Percentiles rank a stretch among this genome's conserved stretches.
Evolutionary conservation across 2,113 vertebrate species (phyloP).

Genomic region (Tupaia tana): DNA sequence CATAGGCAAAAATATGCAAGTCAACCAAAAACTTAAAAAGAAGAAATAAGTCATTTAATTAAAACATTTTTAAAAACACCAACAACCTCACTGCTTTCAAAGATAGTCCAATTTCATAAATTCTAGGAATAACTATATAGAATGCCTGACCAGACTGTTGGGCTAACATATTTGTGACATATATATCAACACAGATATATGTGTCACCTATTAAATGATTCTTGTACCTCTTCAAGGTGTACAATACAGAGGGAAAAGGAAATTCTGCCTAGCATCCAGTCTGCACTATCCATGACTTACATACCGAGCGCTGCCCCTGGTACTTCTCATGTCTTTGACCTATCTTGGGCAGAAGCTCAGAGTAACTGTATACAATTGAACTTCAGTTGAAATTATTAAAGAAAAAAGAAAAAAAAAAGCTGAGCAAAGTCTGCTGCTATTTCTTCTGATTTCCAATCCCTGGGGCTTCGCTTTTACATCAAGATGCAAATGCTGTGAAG

Average conservation of each 20-base stretch:
- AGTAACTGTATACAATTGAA: neutral
- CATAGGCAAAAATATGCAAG: neutral
- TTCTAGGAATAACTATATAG: neutral
- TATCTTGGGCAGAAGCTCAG: neutral
- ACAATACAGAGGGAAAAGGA: neutral
- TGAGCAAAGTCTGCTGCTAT: neutral
- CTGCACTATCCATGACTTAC: neutral
- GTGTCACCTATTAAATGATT: neutral
- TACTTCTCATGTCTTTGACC: neutral
- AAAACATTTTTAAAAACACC: neutral
- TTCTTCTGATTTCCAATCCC: neutral
- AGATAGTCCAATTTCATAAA: constrained; percentile 14
- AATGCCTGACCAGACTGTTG: neutral
- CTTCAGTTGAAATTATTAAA: neutral
- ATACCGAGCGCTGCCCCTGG: neutral
- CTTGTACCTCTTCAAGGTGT: neutral
- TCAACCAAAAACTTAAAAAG: neutral
- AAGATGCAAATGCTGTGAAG: neutral
- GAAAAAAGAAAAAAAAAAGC: neutral
- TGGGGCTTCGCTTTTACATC: neutral
- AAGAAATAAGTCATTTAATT: neutral
- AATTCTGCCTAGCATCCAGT: neutral
- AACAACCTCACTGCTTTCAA: neutral
- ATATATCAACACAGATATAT: too few relatives aligned
- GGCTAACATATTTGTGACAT: neutral